Conservation (phyloP, 2,113 vertebrate species). For the Cavia porcellus region DNA sequence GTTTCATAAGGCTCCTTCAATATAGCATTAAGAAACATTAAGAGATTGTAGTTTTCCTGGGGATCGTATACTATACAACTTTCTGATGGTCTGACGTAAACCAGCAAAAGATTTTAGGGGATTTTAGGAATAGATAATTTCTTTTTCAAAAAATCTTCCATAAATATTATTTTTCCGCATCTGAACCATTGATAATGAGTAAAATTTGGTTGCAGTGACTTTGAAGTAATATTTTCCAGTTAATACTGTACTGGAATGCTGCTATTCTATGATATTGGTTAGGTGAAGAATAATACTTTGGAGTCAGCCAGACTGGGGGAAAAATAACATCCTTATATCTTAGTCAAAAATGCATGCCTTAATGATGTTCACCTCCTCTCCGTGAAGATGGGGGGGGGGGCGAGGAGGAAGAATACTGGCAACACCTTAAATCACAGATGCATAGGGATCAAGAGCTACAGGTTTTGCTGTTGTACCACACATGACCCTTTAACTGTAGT, state of each 20-base stretch:
- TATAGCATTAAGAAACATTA: neutral
- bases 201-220: neutral
- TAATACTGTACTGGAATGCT: neutral
- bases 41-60: neutral
- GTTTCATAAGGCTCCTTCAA: neutral
- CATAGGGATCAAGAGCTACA: neutral
- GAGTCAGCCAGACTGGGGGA: neutral
- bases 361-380: neutral
- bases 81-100: conserved; percentile 15
- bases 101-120: neutral
- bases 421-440: neutral
- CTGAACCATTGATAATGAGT: conserved; percentile 3
- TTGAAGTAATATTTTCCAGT: conserved; percentile 28
- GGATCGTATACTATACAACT: neutral
- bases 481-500: neutral
- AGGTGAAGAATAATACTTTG: neutral
- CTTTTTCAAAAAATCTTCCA: conserved; percentile 1
- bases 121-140: conserved; percentile 13
- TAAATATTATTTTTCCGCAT: neutral
- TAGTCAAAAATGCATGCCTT: neutral
- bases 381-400: neutral
- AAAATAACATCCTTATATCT: neutral
- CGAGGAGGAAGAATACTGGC: neutral
- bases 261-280: neutral
- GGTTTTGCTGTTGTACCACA: neutral